Base-by-base conservation (phyloP, 2,888 invertebrate species). In the Noctua comes region DNA sequence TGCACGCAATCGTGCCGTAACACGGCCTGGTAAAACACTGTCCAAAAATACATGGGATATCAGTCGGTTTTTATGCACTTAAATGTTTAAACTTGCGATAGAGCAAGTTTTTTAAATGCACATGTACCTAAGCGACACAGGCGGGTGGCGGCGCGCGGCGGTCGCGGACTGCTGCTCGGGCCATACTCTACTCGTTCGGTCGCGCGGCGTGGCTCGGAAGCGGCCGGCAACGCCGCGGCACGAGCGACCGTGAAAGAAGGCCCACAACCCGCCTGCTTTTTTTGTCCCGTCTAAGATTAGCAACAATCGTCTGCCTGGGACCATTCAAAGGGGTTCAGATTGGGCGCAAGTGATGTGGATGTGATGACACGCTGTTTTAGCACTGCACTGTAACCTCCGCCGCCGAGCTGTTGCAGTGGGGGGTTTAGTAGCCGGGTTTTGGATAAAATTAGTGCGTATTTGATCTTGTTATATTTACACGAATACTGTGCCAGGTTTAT, bases 201-300 rank as follows among this genome's bases (percentile, higher is more conserved):
- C 87, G 84, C 82, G 83, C 85, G 87, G 86, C 81, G 85, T 83
- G 80, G 87, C 82, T 91, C 90, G 90, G 91, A 90, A 90, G 89
- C 91, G 87, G 75, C 79, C 87, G 88, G 90, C 89, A 85, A 54
- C 62, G 31, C 27, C 87, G 79, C 76, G 90, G 90, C 89, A 82
- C 88, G 90, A 92, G 94, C 94, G 94, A 94, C 94, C 93, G 93
- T 93, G 93, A 93, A 94, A 93, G 93, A 94, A 95, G 95, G 94
- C 94, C 93, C 93, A 92, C 93, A 93, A 91, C 93, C 94, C 93
- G 93, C 92, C 92, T 90, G 90, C 90, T 91, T 95, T 96, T 96
- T 96, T 96, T 95, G 93, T 94, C 93, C 93, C 92, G 90, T 93
- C 94, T 93, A 94, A 94, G 94, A 95, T 95, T 95, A 95, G 95